phyloP scores from a whole-genome alignment of 2,888 invertebrate species.

The Hecatera dysodea region DNA sequence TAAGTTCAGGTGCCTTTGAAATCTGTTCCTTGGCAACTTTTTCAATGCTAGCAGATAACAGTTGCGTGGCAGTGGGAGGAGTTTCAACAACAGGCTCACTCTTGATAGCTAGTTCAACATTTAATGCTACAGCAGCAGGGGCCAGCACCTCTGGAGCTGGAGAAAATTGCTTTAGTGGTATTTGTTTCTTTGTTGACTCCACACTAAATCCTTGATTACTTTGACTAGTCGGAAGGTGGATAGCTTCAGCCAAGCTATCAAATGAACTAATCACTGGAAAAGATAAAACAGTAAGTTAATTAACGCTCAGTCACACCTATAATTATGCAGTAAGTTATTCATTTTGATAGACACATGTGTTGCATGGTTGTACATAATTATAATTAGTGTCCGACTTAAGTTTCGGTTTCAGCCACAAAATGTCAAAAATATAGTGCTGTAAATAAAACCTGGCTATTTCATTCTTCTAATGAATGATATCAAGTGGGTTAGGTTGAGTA shows the following conservation, averaged over 20 bases:
- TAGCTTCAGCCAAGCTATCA: slow-evolving; percentile 84
- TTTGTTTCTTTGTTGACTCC: slow-evolving; percentile 73
- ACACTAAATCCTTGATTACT: slow-evolving; percentile 74
- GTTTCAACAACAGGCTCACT: slow-evolving; percentile 74
- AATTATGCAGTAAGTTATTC: neutral
- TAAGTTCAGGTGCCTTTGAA: slow-evolving; percentile 69
- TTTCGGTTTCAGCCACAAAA: neutral
- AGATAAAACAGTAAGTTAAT: slow-evolving; percentile 44
- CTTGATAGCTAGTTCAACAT: slow-evolving; percentile 73
- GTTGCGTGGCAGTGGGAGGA: slow-evolving; percentile 82
- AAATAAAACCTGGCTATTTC: neutral
- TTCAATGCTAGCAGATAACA: slow-evolving; percentile 86
- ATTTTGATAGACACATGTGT: slow-evolving; percentile 5
- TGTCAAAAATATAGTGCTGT: neutral
- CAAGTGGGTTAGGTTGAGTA: neutral
- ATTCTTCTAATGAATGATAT: neutral
- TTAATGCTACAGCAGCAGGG: slow-evolving; percentile 65
- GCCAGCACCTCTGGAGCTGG: slow-evolving; percentile 71
- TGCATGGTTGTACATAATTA: slow-evolving; percentile 16
- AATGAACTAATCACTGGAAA: slow-evolving; percentile 86
- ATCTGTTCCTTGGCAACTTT: slow-evolving; percentile 83
- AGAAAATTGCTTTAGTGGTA: slow-evolving; percentile 67
- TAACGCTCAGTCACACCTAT: slow-evolving; percentile 15
- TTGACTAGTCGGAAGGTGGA: slow-evolving; percentile 86
- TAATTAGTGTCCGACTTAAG: neutral